Evolutionary conservation across 2,888 invertebrate species (phyloP).

Genomic region (Zootermopsis nevadensis): DNA sequence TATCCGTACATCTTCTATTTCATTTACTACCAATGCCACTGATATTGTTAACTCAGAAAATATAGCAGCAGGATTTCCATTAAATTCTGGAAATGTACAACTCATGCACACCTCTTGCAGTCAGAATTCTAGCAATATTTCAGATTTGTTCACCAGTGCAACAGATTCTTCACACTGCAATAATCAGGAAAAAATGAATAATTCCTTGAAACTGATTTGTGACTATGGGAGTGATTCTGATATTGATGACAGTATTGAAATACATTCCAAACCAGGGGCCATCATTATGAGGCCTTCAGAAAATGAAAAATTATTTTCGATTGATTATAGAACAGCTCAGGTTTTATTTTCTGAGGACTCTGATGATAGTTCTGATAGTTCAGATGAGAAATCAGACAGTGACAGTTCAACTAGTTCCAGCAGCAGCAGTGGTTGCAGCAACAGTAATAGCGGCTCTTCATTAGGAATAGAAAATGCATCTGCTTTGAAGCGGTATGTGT

Average conservation of each 20-base stretch:
- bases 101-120: background rate
- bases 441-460: background rate
- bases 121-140: background rate
- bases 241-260: background rate
- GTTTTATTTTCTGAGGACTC: background rate
- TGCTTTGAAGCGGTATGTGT: background rate
- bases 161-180: background rate
- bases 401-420: background rate
- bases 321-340: conserved; percentile 27
- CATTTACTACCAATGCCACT: background rate
- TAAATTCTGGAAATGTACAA: background rate
- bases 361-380: conserved; percentile 3
- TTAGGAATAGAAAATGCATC: conserved; percentile 29
- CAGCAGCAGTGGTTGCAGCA: conserved; percentile 12
- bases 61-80: background rate
- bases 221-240: conserved; percentile 41
- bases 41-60: background rate
- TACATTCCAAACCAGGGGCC: background rate
- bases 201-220: conserved; percentile 23
- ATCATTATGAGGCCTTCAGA: background rate
- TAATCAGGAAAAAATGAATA: background rate
- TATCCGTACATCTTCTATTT: background rate
- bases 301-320: background rate
- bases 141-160: background rate
- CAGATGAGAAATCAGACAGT: conserved; percentile 32